These are phyloP conservation scores for Beroe forskalii DNA, from an alignment of 37 sponge, comb jelly and placozoan genomes.

Conservation along the genomic window DNA sequence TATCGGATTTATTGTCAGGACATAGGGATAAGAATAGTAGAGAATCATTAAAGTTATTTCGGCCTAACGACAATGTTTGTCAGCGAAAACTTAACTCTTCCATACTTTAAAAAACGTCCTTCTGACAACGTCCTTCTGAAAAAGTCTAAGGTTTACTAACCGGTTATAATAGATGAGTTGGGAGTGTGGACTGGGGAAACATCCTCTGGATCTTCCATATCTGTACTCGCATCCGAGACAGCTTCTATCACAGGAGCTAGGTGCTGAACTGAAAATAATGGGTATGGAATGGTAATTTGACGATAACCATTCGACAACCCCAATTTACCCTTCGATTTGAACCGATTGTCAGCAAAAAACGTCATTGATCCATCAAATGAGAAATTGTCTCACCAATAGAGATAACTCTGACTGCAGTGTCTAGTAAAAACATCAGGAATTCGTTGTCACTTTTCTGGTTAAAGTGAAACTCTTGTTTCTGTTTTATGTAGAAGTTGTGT, in stretches of 20 bases:
- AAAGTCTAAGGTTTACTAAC: background rate
- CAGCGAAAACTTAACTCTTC: too few relatives aligned
- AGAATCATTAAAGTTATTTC: too few relatives aligned
- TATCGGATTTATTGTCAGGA: constrained; percentile 14
- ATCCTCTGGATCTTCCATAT: constrained; percentile 20
- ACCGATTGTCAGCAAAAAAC: too few relatives aligned
- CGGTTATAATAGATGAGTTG: background rate
- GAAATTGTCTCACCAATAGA: constrained; percentile 63
- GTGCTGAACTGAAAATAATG: constrained; percentile 21
- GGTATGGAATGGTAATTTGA: too few relatives aligned
- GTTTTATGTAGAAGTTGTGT: constrained; percentile 59
- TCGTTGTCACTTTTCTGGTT: constrained; percentile 45
- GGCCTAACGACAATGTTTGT: too few relatives aligned
- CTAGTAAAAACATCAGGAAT: constrained; percentile 57
- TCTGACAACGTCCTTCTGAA: background rate
- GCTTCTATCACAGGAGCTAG: constrained; percentile 61
- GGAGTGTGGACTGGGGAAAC: constrained; percentile 30
- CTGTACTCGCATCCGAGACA: constrained; percentile 41
- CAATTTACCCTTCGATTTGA: too few relatives aligned
- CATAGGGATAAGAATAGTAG: too few relatives aligned
- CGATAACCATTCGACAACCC: background rate
- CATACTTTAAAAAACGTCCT: background rate
- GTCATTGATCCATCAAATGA: too few relatives aligned
- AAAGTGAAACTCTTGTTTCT: constrained; percentile 52
- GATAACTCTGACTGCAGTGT: constrained; percentile 61